Evolutionary conservation across 2,797 vertebrate species (phyloP), one percentile per base, ranked within the genome.

Genomic region (Coracias cyanogaster): DNA sequence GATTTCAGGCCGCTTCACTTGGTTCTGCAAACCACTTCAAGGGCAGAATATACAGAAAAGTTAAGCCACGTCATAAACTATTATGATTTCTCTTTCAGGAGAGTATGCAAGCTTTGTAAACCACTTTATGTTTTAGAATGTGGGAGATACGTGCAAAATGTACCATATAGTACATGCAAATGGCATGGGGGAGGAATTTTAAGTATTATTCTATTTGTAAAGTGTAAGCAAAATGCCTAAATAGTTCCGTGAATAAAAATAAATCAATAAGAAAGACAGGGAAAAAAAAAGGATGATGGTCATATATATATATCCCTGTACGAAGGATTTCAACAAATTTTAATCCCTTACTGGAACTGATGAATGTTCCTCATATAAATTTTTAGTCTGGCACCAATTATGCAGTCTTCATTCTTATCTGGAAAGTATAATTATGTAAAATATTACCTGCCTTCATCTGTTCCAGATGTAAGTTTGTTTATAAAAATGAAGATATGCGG

Each of bases 161-260:
- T 93, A 61, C 82, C 57, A 82, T 77, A 82, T 52, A 95, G 58
- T 74, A 82, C 49, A 95, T 82, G 58, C 88, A 94, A 81, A 94
- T 94, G 95, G 82, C 57, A 71, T 61, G 61, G 29, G 29, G 85
- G 69, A 92, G 69, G 61, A 94, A 92, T 94, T 82, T 78, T 61
- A 90, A 88, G 28, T 33, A 61, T 73, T 93, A 41, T 67, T 95
- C 96, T 92, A 92, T 89, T 96, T 93, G 93, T 80, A 81, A 41
- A 45, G 14, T 86, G 49, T 91, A 89, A 93, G 26, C 13, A 96
- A 97, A 94, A 93, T 84, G 48, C 6, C 49, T 80, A 28, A 93
- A 96, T n/a, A 65, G 0, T 5, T 57, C 18, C 52, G 5, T 60
- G 25, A 45, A 67, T 86, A 37, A 85, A 91, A 94, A 69, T 48